Base-by-base conservation (phyloP, 2,113 vertebrate species). In the Podarcis muralis region DNA sequence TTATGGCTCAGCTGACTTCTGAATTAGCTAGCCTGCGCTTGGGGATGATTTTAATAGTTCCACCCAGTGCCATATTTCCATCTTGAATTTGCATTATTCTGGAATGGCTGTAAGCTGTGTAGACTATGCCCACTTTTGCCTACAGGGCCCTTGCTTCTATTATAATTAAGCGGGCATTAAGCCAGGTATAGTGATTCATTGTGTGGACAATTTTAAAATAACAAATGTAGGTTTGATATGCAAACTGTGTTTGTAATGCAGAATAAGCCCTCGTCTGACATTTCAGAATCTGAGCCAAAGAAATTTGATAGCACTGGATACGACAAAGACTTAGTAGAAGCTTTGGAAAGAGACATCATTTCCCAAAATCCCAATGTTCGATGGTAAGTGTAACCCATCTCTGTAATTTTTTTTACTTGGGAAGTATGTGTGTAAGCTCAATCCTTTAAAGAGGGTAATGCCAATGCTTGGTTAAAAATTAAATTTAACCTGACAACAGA, bases 281-380 rank as follows among this genome's bases (percentile, higher is more conserved):
- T 97, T 89, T 97, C 98, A 86, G 98, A 99, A 88, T 97, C 97
- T 57, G 99, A 99, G 92, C 95, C 97, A 90, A 98, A 97, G 95
- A 98, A 95, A 94, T 99, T 99, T 97, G 98, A 99, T 82, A 96
- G 98, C 79, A 96, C 98, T 48, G 98, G 98, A 88, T 98, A 98
- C 85, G 99, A 99, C 95, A 99, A 98, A 95, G 98, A 99, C 92
- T 97, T 99, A 32, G 98, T 99, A 90, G 99, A 99, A 92, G 96
- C 98, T 89, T 96, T 99, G 96, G 99, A 99, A 95, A 98, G 98
- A 96, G 99, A 99, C 93, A 99, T 99, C 8, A 99, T 99, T 95
- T 99, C 99, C 90, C 98, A 99, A 95, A 99, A 99, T 94, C 99
- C 98, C 83, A 99, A 98, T 84, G 96, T 99, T 77, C 98, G 98